Conservation (phyloP, 2,113 vertebrate genomes). For the Zosterops pallidus region DNA sequence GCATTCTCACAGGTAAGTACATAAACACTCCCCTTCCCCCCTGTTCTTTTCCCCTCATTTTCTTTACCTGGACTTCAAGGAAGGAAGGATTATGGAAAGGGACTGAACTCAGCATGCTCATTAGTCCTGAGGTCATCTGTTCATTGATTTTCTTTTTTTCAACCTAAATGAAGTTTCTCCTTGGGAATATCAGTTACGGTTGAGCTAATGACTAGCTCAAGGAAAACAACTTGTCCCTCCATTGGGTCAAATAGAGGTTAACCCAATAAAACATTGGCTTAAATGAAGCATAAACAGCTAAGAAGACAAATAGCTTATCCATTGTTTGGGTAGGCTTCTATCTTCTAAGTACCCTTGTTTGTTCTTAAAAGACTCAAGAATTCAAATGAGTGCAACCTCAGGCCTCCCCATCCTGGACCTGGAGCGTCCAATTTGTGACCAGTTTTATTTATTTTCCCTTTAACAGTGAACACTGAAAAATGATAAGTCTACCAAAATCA, state of each 20-base stretch:
- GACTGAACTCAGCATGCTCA: slow-evolving; percentile 61
- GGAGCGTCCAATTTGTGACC: background rate
- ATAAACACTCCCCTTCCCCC: background rate
- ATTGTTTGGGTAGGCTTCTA: slow-evolving; percentile 41
- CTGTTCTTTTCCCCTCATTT: background rate
- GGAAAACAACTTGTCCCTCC: slow-evolving; percentile 70
- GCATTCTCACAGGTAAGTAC: slow-evolving; percentile 93
- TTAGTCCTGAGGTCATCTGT: slow-evolving; percentile 77
- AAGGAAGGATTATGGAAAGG: slow-evolving; percentile 58
- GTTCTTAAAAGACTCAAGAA: slow-evolving; percentile 2
- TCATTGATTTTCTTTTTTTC: slow-evolving; percentile 81
- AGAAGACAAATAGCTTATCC: slow-evolving; percentile 66
- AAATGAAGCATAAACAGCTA: slow-evolving; percentile 75
- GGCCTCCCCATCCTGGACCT: background rate
- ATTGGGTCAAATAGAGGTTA: slow-evolving; percentile 78
- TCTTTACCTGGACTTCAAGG: slow-evolving; percentile 29
- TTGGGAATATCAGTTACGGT: slow-evolving; percentile 78
- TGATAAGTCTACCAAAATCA: background rate
- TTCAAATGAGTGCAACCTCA: background rate
- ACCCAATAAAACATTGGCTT: slow-evolving; percentile 74
- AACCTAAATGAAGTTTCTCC: slow-evolving; percentile 78
- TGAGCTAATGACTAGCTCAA: slow-evolving; percentile 75
- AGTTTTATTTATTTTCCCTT: background rate
- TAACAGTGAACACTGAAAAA: background rate
- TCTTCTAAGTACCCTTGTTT: background rate